Conservation (phyloP, 2,113 vertebrate species). For the Blennius ocellaris region DNA sequence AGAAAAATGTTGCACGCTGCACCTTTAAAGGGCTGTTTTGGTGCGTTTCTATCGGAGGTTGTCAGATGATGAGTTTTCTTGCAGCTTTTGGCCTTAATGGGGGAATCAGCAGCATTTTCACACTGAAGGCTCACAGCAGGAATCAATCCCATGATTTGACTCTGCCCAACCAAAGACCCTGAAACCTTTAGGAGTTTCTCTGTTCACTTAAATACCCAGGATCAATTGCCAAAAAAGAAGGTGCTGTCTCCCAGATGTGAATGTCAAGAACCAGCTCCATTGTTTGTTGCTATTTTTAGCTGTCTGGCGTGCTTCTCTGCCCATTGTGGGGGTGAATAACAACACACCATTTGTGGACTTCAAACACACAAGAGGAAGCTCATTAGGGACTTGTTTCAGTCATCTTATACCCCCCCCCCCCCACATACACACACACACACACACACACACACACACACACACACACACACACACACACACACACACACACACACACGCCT, state of each 20-base stretch:
- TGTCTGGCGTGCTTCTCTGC: slow-evolving; percentile 15
- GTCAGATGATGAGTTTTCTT: no score
- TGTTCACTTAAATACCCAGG: neutral
- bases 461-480: no score
- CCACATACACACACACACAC: no score
- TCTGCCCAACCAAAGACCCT: neutral
- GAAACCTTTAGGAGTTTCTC: neutral
- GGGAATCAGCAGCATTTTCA: no score
- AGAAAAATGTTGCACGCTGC: slow-evolving; percentile 46
- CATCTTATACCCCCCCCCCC: slow-evolving; percentile 5
- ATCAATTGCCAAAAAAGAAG: slow-evolving; percentile 7
- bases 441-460: no score
- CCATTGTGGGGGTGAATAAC: slow-evolving; percentile 41
- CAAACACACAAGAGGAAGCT: slow-evolving; percentile 61
- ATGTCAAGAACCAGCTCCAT: neutral
- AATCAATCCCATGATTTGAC: no score
- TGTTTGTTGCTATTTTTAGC: slow-evolving; percentile 60
- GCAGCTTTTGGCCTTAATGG: no score
- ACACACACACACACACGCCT: no score
- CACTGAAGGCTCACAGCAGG: no score
- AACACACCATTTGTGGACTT: slow-evolving; percentile 47
- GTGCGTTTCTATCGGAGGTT: neutral
- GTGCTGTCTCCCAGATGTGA: slow-evolving; percentile 62
- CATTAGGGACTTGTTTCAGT: slow-evolving; percentile 44
- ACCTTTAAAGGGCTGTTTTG: slow-evolving; percentile 16